Evolutionary conservation across 2,888 invertebrate genomes (phyloP).

Genomic region (Syritta pipiens): DNA sequence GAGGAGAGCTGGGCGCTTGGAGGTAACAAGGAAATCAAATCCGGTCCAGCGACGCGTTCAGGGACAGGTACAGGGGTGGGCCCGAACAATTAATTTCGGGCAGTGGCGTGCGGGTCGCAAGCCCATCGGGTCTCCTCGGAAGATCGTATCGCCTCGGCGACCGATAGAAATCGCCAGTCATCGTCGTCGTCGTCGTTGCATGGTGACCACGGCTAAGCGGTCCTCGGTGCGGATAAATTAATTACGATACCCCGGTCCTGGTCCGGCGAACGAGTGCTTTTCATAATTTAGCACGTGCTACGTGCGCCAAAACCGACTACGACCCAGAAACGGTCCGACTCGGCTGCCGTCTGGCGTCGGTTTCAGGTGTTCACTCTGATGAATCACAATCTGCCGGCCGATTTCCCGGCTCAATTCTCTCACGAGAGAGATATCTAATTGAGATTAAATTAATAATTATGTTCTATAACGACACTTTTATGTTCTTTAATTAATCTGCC

Average conservation of each 20-base stretch:
- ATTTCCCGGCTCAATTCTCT: constrained; percentile 22
- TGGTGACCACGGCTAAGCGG: constrained; percentile 37
- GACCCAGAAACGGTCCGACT: constrained; percentile 57
- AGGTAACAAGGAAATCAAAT: constrained; percentile 56
- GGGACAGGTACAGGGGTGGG: constrained; percentile 9
- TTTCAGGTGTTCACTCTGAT: constrained; percentile 62
- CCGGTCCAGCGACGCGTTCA: constrained; percentile 41
- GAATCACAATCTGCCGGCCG: constrained; percentile 35
- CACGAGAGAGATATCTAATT: constrained; percentile 72
- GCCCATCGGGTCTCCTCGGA: constrained; percentile 38
- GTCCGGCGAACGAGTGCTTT: constrained; percentile 40
- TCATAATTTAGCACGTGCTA: constrained; percentile 69
- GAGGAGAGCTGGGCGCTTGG: constrained; percentile 23
- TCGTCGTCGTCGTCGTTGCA: constrained; percentile 9
- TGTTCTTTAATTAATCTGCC: constrained; percentile 78
- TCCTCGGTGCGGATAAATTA: constrained; percentile 61
- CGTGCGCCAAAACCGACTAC: constrained; percentile 63
- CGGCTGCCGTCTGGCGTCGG: constrained; percentile 25
- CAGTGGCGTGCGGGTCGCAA: not conserved
- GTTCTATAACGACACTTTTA: constrained; percentile 78
- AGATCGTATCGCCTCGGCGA: constrained; percentile 62
- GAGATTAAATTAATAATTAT: constrained; percentile 79
- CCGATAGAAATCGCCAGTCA: constrained; percentile 67
- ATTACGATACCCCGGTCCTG: constrained; percentile 52
- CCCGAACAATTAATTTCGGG: not conserved